Percentiles rank a stretch among this genome's conserved stretches.
Conservation (phyloP, 2,888 invertebrate species). For the Clostera curtula region DNA sequence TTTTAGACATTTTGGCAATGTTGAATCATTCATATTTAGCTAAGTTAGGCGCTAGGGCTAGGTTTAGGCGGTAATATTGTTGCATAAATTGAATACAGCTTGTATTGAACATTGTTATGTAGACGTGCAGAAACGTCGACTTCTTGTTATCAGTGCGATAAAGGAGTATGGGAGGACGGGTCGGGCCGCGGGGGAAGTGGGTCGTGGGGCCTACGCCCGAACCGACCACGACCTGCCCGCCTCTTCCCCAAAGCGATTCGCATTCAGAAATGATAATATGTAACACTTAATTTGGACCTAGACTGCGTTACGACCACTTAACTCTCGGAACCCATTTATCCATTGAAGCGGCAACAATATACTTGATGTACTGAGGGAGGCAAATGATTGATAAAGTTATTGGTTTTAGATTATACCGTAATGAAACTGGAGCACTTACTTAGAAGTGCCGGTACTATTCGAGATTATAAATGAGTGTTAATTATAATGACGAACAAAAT, state of each 20-base stretch:
- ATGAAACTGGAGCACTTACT: too few species aligned
- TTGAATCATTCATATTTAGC: too few species aligned
- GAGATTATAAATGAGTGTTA: too few species aligned
- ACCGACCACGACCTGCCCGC: slow-evolving; percentile 45
- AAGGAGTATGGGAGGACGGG: slow-evolving; percentile 38
- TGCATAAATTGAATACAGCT: too few species aligned
- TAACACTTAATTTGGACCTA: too few species aligned
- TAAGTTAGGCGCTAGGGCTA: too few species aligned
- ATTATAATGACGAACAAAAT: too few species aligned
- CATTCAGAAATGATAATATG: slow-evolving; percentile 24
- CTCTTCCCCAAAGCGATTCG: slow-evolving; percentile 42
- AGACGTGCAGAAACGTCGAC: slow-evolving; percentile 28
- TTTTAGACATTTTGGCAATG: too few species aligned
- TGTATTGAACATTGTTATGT: slow-evolving; percentile 5
- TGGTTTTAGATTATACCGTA: too few species aligned
- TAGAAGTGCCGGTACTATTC: too few species aligned
- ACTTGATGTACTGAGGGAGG: neutral
- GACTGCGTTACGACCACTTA: neutral
- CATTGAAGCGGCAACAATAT: neutral
- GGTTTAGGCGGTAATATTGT: too few species aligned
- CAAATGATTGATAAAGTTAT: slow-evolving; percentile 1
- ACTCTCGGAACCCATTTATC: neutral
- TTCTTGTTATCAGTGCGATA: slow-evolving; percentile 55
- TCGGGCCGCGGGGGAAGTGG: slow-evolving; percentile 45
- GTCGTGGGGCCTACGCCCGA: slow-evolving; percentile 65